Evolutionary conservation across 2,113 vertebrate genomes (phyloP).

Genomic region (Tamias sibiricus): DNA sequence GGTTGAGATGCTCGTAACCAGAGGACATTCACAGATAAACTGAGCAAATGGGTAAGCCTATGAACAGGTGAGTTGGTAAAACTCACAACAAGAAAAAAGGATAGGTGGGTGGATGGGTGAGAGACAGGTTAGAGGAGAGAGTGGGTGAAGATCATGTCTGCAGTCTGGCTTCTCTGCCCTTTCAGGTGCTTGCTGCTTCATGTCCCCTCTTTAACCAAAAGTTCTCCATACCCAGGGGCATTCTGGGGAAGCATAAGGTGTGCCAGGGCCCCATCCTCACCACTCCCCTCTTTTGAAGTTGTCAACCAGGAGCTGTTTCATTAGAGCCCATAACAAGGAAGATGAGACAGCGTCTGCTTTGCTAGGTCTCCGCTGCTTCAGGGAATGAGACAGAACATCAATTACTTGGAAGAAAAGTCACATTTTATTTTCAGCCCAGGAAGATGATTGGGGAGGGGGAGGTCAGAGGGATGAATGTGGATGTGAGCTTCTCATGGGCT

Average conservation of each 20-base stretch:
- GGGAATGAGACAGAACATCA: conserved; percentile 81
- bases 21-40: not conserved
- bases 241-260: not conserved
- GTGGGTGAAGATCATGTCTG: not conserved
- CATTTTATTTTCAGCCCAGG: conserved; percentile 83
- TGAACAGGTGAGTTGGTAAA: not conserved
- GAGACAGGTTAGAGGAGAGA: not conserved
- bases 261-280: not conserved
- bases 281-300: conserved; percentile 63
- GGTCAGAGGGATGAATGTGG: conserved; percentile 33
- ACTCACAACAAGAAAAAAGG: not conserved
- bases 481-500: conserved; percentile 55
- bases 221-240: not conserved
- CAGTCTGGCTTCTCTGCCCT: not conserved
- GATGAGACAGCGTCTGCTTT: conserved; percentile 78
- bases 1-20: not conserved
- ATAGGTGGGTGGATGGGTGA: not conserved
- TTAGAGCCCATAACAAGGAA: conserved; percentile 80
- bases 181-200: not conserved
- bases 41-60: not conserved
- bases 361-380: conserved; percentile 66
- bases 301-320: conserved; percentile 81
- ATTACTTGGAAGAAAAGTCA: conserved; percentile 84
- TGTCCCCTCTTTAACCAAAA: not conserved
- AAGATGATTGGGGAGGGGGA: conserved; percentile 56